Conservation (phyloP, 1,140 invertebrate genomes). For the Thaumetopoea pityocampa region DNA sequence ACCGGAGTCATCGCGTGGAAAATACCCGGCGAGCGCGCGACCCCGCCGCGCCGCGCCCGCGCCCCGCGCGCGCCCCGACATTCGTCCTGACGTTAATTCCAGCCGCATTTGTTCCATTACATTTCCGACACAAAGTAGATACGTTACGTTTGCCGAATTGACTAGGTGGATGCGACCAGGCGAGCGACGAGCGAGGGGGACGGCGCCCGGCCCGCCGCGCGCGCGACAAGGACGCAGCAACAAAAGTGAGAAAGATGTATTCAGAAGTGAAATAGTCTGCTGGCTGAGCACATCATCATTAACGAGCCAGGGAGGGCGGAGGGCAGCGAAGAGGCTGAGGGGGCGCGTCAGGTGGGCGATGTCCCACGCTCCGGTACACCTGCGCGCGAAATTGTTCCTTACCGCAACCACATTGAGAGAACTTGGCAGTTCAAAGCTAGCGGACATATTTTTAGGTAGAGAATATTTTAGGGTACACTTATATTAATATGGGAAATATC, state of each 20-base stretch:
- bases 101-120: constrained; percentile 75
- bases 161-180: constrained; percentile 72
- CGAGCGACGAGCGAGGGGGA: constrained; percentile 48
- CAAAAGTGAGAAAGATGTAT: constrained; percentile 78
- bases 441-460: too few relatives aligned
- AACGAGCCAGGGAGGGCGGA: constrained; percentile 74
- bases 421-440: constrained; percentile 40
- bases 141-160: constrained; percentile 75
- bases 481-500: constrained; percentile 73
- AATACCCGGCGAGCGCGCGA: constrained; percentile 63
- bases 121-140: constrained; percentile 75
- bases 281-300: constrained; percentile 78
- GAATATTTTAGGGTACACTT: constrained; percentile 68
- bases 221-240: constrained; percentile 52
- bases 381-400: constrained; percentile 61
- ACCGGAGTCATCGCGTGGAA: constrained; percentile 72
- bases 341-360: constrained; percentile 62
- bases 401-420: constrained; percentile 39
- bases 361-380: constrained; percentile 59
- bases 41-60: too few relatives aligned
- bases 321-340: constrained; percentile 73
- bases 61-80: constrained; percentile 68
- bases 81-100: constrained; percentile 73
- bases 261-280: constrained; percentile 78
- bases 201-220: constrained; percentile 25